Evolutionary conservation across 2,888 invertebrate genomes (phyloP), one percentile per base, ranked within the genome.

Genomic region (Dendrolimus houi): DNA sequence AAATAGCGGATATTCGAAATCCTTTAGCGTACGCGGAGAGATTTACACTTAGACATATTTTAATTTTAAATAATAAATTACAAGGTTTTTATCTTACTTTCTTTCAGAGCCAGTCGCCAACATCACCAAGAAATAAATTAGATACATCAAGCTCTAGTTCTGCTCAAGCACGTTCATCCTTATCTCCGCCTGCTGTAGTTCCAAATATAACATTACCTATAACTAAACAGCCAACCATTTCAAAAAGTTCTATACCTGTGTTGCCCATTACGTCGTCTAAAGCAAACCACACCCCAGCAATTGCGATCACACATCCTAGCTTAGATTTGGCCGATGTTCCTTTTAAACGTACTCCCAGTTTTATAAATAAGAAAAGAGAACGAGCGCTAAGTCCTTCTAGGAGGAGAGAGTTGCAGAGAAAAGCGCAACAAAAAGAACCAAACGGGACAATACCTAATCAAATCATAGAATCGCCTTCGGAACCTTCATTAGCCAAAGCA

Each of bases 291-390:
- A 85, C 85, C 52, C 93, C 93, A 64, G 87, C 92, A 10, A 93
- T 93, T 60, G 92, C 93, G 9, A 92, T 93, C 7, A 93, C 92
- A 53, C 92, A 91, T 66, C 91, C 91, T 58, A 91, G 91, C 64
- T 67, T 91, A 72, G 91, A 91, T 69, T 75, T 91, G 70, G 77
- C 87, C 8, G 90, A 91, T 65, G 79, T 87, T 10, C 87, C 89
- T 42, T 88, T 91, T 59, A 91, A 86, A 76, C 77, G 90, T 70
- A 90, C 88, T 41, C 84, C 86, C 7, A 91, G 90, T 77, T 87
- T 90, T 62, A 87, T 90, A 52, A 91, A 91, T 67, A 89, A 91
- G 65, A 91, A 89, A 71, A 71, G 91, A 61, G 91, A 91, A 74
- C 77, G 91, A 74, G 91, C 91, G 58, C 68, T 91, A 56, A 91